Evolutionary conservation across 2,888 invertebrate species (phyloP).

Genomic region (Agrotis puta): DNA sequence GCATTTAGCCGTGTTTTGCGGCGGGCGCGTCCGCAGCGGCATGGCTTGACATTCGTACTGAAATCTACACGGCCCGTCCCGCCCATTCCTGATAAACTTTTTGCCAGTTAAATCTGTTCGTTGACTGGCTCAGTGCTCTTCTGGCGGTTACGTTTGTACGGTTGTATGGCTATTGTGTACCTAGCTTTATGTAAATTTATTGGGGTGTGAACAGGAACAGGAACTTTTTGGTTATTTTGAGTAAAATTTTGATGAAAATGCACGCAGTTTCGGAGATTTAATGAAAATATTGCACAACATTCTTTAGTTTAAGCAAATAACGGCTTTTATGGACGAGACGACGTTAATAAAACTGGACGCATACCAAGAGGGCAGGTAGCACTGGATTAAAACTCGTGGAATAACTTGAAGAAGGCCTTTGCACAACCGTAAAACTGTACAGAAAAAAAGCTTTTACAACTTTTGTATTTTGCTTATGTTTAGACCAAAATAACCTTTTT

Average conservation of each 20-base stretch:
- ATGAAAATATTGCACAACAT: neutral
- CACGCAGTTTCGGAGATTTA: no score
- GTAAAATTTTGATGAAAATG: no score
- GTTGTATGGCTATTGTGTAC: slow-evolving; percentile 53
- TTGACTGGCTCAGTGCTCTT: slow-evolving; percentile 66
- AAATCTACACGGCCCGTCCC: slow-evolving; percentile 68
- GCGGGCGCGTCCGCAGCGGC: slow-evolving; percentile 67
- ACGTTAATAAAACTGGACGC: no score
- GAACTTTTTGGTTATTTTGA: slow-evolving; percentile 1
- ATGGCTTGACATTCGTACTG: slow-evolving; percentile 69
- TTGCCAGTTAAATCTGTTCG: slow-evolving; percentile 70
- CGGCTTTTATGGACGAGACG: neutral
- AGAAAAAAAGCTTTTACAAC: no score
- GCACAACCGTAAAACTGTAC: no score
- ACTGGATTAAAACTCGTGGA: no score
- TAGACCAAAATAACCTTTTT: neutral
- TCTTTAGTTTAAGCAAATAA: neutral
- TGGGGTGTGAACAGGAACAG: slow-evolving; percentile 37
- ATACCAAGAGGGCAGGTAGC: no score
- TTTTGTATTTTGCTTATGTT: neutral
- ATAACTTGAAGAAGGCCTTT: no score
- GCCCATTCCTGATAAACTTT: slow-evolving; percentile 78
- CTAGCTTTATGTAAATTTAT: slow-evolving; percentile 57
- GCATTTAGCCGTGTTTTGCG: slow-evolving; percentile 68
- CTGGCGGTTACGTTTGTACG: slow-evolving; percentile 66